Percentiles rank a stretch among this genome's conserved stretches.
phyloP scores from a whole-genome alignment of 2,113 vertebrate species.

The rabbit (Oryctolagus cuniculus) region DNA sequence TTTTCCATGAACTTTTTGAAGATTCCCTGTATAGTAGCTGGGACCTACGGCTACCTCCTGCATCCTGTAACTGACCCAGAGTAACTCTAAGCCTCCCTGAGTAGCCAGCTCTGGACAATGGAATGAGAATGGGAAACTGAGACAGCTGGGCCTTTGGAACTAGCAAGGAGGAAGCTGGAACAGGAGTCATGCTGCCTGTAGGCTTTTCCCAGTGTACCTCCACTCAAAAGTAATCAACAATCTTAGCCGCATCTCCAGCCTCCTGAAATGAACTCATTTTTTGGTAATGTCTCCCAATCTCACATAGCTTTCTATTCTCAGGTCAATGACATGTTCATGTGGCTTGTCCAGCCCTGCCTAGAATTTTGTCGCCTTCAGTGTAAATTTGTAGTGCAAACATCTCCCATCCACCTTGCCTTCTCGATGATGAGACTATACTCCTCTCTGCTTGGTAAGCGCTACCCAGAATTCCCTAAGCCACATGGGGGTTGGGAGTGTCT shows the following conservation, averaged over 20 bases:
- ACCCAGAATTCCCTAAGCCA: background rate
- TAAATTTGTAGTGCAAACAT: conserved; percentile 92
- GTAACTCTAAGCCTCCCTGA: background rate
- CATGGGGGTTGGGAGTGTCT: background rate
- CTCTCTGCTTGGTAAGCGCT: conserved; percentile 91
- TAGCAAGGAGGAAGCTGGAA: background rate
- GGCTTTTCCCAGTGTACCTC: background rate
- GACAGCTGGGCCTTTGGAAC: background rate
- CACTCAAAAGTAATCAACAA: background rate
- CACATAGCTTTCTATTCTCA: conserved; percentile 82
- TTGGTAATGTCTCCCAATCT: background rate
- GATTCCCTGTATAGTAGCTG: background rate
- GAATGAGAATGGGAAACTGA: background rate
- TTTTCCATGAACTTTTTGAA: too few relatives aligned
- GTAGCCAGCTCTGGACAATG: background rate
- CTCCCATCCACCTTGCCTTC: conserved; percentile 91
- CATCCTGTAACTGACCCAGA: background rate
- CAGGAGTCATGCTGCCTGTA: background rate
- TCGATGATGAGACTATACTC: conserved; percentile 93
- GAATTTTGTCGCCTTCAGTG: conserved; percentile 91
- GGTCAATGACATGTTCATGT: conserved; percentile 93
- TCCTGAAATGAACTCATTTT: background rate
- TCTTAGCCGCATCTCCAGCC: background rate
- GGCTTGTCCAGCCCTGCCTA: conserved; percentile 94
- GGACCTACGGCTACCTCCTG: background rate